phyloP scores from a whole-genome alignment of 2,888 invertebrate genomes.

The Cloeon dipterum region DNA sequence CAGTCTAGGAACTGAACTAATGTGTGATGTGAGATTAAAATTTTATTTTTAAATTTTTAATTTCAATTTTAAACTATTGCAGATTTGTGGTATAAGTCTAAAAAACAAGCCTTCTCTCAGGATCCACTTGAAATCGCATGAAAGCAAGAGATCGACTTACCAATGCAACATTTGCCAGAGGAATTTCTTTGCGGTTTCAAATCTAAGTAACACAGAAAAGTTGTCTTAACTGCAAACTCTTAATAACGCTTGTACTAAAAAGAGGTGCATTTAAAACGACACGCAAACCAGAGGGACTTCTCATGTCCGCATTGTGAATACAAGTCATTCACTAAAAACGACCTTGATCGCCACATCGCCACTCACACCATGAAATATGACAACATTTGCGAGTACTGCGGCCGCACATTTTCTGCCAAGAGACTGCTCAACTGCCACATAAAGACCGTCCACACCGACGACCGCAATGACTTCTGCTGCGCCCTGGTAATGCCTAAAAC shows the following conservation, averaged over 20 bases:
- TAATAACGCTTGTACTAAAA: neutral
- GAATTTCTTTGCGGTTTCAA: neutral
- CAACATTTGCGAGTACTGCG: constrained; percentile 8
- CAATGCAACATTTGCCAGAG: neutral
- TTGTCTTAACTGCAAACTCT: neutral
- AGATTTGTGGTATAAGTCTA: too few relatives aligned
- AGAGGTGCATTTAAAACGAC: constrained; percentile 9
- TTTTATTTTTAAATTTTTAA: too few relatives aligned
- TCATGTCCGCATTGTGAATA: constrained; percentile 8
- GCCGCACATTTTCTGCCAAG: constrained; percentile 8
- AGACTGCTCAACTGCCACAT: constrained; percentile 8
- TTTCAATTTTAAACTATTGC: too few relatives aligned
- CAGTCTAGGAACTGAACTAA: too few relatives aligned
- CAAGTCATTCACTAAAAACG: constrained; percentile 8
- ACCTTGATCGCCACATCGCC: constrained; percentile 7
- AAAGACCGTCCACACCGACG: constrained; percentile 7
- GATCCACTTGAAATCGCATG: neutral
- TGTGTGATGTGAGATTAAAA: too few relatives aligned
- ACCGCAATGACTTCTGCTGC: constrained; percentile 6
- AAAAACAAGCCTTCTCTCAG: too few relatives aligned
- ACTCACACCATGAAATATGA: constrained; percentile 8
- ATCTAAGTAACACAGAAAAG: too few relatives aligned
- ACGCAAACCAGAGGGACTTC: constrained; percentile 7
- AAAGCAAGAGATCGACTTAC: neutral
- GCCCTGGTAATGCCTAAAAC: constrained; percentile 7